phyloP scores from a whole-genome alignment of 2,113 vertebrate species.

The Asarcornis scutulata region DNA sequence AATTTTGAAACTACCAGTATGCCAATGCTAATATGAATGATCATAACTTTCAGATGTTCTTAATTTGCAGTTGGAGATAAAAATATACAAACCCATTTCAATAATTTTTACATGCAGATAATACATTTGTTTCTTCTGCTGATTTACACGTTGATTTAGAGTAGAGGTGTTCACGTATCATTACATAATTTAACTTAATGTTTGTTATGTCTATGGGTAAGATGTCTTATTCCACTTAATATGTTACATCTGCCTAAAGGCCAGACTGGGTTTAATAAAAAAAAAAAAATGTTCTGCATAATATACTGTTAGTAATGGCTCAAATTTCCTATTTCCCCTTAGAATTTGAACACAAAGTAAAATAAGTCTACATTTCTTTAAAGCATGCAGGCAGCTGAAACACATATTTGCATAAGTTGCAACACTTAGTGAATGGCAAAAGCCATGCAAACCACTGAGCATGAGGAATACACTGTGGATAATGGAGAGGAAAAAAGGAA shows the following conservation, averaged over 20 bases:
- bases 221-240: conserved; percentile 36
- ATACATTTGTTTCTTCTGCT: conserved; percentile 29
- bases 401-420: conserved; percentile 37
- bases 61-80: conserved; percentile 52
- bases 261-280: background rate
- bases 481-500: conserved; percentile 26
- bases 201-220: conserved; percentile 36
- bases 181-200: conserved; percentile 36
- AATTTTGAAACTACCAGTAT: conserved; percentile 27
- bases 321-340: conserved; percentile 10
- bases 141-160: conserved; percentile 27
- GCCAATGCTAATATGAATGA: background rate
- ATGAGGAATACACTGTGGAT: conserved; percentile 18
- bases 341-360: conserved; percentile 1
- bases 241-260: conserved; percentile 32
- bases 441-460: conserved; percentile 62
- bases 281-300: background rate
- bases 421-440: conserved; percentile 58
- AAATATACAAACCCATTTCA: conserved; percentile 42
- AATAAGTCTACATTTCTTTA: conserved; percentile 15
- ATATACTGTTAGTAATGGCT: background rate
- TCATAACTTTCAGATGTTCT: conserved; percentile 49
- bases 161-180: background rate
- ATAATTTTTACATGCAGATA: conserved; percentile 18
- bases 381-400: conserved; percentile 61